Conservation (phyloP, 2,888 invertebrate species). For the Heliconius sara region DNA sequence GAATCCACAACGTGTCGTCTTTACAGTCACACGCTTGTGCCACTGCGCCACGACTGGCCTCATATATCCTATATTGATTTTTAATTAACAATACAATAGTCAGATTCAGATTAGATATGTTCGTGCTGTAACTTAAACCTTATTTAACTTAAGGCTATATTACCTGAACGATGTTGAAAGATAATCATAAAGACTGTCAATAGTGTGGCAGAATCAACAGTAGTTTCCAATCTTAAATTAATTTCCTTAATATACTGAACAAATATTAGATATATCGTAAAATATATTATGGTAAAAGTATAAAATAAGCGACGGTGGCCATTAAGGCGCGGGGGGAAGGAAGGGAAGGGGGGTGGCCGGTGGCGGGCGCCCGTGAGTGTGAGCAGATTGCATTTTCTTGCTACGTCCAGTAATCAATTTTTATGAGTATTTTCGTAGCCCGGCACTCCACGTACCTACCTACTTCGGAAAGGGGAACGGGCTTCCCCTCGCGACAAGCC, state of each 20-base stretch:
- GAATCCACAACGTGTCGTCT: no score
- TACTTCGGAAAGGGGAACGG: conserved; percentile 45
- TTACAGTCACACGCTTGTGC: no score
- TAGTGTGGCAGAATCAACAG: neutral
- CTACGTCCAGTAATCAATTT: conserved; percentile 80
- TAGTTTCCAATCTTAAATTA: conserved; percentile 33
- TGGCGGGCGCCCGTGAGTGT: conserved; percentile 51
- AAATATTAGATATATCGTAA: conserved; percentile 56
- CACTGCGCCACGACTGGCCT: no score
- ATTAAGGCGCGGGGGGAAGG: conserved; percentile 61
- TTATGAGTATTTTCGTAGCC: conserved; percentile 77
- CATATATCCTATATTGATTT: no score
- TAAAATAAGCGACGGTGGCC: conserved; percentile 70
- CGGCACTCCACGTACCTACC: conserved; percentile 54
- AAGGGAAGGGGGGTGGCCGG: conserved; percentile 49
- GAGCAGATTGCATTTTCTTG: conserved; percentile 80
- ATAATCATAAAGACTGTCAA: neutral
- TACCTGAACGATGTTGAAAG: neutral
- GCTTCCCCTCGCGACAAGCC: conserved; percentile 45
- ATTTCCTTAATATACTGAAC: conserved; percentile 42
- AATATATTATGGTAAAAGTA: conserved; percentile 66
- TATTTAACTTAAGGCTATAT: neutral
- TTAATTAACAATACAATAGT: no score
- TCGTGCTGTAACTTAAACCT: neutral
- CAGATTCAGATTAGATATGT: neutral